A percentile compares a stretch with the other conserved stretches of the same genome.
phyloP scores from a whole-genome alignment of 2,113 vertebrate genomes.

The Globicephala melas region DNA sequence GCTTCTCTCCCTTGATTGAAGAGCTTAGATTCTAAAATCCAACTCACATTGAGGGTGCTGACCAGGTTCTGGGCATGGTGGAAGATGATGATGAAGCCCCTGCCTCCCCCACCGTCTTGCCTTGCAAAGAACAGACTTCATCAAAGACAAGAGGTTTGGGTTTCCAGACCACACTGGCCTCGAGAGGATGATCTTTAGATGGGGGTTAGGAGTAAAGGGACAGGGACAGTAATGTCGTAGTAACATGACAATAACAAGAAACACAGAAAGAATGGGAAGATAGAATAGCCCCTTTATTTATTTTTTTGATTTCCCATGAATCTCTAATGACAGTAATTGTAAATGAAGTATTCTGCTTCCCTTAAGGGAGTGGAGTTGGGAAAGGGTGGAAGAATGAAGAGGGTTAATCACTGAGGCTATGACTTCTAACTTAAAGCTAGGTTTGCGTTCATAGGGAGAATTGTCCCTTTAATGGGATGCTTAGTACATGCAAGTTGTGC shows the following conservation, averaged over 20 bases:
- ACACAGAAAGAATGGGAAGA: neutral
- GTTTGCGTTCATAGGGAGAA: neutral
- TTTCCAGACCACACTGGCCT: neutral
- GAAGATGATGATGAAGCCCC: neutral
- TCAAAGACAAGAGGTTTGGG: neutral
- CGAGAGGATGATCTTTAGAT: neutral
- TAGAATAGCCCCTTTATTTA: neutral
- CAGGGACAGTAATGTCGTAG: rapidly evolving
- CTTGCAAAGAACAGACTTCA: neutral
- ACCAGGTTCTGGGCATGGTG: neutral
- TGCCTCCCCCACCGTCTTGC: neutral
- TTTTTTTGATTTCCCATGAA: neutral
- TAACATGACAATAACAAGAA: neutral
- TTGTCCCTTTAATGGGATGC: neutral
- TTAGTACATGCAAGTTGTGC: neutral
- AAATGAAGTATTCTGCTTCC: neutral
- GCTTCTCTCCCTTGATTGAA: neutral
- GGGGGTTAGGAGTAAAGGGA: neutral
- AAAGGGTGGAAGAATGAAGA: neutral
- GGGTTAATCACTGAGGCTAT: slow-evolving; percentile 42
- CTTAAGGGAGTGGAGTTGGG: neutral
- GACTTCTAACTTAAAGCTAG: slow-evolving; percentile 5
- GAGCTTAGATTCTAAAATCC: neutral
- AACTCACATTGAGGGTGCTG: neutral
- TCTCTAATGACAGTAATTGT: neutral